Conservation (phyloP, 2,797 vertebrate genomes). For the Lerista edwardsae region DNA sequence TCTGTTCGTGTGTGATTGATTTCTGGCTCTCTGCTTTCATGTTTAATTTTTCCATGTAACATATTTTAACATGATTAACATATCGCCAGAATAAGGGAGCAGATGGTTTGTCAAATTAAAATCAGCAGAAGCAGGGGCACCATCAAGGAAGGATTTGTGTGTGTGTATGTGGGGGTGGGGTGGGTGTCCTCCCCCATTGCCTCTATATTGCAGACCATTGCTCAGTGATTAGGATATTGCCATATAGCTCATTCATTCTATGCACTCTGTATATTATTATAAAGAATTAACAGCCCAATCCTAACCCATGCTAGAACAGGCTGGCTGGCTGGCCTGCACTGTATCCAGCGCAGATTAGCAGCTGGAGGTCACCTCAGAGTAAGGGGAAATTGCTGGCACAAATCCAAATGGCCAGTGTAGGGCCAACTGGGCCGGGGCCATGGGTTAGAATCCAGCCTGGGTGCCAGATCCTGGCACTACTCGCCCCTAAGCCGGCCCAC, state of each 20-base stretch:
- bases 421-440: too few species aligned
- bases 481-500: too few species aligned
- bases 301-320: too few species aligned
- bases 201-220: background rate
- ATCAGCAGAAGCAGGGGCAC: background rate
- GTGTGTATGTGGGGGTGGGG: too few species aligned
- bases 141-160: background rate
- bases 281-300: too few species aligned
- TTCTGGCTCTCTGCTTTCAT: background rate
- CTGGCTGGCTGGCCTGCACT: too few species aligned
- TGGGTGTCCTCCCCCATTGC: background rate
- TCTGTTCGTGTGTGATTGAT: constrained; percentile 37
- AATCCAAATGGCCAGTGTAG: too few species aligned
- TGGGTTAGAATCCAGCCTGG: too few species aligned
- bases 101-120: background rate
- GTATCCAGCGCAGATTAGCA: too few species aligned
- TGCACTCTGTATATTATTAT: background rate
- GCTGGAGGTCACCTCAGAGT: too few species aligned
- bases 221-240: background rate
- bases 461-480: too few species aligned
- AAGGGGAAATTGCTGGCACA: too few species aligned
- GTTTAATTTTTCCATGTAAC: constrained; percentile 27
- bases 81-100: constrained; percentile 36
- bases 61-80: constrained; percentile 4
- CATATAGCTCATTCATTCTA: background rate